These are phyloP conservation scores for Sminthurides aquaticus DNA, from an alignment of 2,888 invertebrate species.

Conservation along the genomic window DNA sequence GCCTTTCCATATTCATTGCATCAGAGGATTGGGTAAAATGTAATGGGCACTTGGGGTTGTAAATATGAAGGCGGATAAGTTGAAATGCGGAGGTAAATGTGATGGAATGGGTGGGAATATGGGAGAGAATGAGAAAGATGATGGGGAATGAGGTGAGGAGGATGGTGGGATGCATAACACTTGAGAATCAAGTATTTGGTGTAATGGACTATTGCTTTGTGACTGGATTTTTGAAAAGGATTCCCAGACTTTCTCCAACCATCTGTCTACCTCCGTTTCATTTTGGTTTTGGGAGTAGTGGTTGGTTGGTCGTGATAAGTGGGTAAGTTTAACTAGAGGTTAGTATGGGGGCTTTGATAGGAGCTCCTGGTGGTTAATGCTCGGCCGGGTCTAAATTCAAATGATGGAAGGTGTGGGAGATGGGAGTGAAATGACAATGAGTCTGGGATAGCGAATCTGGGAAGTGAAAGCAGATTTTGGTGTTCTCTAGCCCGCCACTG, in stretches of 20 bases:
- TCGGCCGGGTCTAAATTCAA: background rate
- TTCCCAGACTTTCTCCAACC: background rate
- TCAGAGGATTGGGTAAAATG: too few relatives aligned
- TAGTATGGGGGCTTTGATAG: background rate
- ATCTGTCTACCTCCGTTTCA: background rate
- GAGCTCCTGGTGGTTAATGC: background rate
- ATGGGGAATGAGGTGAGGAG: slow-evolving; percentile 14
- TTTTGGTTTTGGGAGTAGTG: too few relatives aligned
- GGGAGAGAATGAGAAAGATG: slow-evolving; percentile 1
- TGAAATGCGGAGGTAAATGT: too few relatives aligned
- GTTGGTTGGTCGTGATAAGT: background rate
- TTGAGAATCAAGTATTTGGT: slow-evolving; percentile 23
- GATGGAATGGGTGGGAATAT: slow-evolving; percentile 20
- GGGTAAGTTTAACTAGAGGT: background rate
- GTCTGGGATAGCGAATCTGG: background rate
- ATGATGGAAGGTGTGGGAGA: background rate
- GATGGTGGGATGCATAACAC: background rate
- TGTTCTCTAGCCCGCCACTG: too few relatives aligned
- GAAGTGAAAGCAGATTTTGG: too few relatives aligned
- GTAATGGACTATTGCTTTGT: slow-evolving; percentile 27
- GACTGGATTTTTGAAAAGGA: slow-evolving; percentile 26
- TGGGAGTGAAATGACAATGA: background rate
- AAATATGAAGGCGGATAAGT: too few relatives aligned
- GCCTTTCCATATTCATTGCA: too few relatives aligned
- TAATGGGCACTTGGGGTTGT: too few relatives aligned